Evolutionary conservation across 2,888 invertebrate species (phyloP).

Genomic region (Polydesmus complanatus): DNA sequence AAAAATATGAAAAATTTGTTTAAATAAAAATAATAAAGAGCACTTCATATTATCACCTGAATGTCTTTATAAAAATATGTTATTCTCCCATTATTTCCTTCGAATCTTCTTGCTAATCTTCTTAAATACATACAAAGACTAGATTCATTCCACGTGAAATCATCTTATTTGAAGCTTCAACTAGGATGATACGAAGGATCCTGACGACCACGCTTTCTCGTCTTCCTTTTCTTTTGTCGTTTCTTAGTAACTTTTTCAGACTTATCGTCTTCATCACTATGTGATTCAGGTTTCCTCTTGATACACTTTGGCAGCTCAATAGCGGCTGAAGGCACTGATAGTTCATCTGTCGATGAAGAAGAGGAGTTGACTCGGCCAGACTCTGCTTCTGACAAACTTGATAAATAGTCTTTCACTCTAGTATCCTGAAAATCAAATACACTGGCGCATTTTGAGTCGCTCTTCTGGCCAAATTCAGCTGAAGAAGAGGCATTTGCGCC

Average conservation of each 20-base stretch:
- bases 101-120: no score
- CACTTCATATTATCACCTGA: no score
- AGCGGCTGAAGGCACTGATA: background rate
- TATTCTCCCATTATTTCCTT: no score
- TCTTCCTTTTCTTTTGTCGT: background rate
- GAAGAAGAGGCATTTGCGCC: slow-evolving; percentile 19
- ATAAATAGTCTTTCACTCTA: slow-evolving; percentile 38
- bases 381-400: slow-evolving; percentile 36
- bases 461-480: background rate
- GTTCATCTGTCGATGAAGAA: background rate
- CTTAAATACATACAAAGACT: no score
- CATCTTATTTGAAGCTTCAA: no score
- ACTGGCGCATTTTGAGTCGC: slow-evolving; percentile 22
- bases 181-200: no score
- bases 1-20: no score
- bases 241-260: background rate
- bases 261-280: background rate
- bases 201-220: no score
- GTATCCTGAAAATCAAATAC: slow-evolving; percentile 39
- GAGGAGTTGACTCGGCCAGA: slow-evolving; percentile 19
- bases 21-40: no score
- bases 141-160: no score
- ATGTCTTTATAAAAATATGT: no score
- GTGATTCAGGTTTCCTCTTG: background rate
- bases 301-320: background rate